Evolutionary conservation across 2,888 invertebrate species (phyloP), one percentile per base, ranked within the genome.

Genomic region (Stenotaenia linearis): DNA sequence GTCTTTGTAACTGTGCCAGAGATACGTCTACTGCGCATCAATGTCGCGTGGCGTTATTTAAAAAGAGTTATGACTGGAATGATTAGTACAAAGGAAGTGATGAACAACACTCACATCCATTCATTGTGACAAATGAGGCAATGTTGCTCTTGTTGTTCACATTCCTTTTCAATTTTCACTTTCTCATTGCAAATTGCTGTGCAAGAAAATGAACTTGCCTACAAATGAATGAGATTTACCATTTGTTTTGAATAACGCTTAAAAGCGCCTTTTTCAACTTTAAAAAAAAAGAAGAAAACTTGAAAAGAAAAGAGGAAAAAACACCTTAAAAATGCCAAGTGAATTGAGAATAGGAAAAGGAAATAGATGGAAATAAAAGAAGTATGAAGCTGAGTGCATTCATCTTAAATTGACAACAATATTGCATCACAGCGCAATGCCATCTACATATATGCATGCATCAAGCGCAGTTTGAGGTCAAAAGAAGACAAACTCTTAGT

Each of bases 71-170:
- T 61, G 23, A 28, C 23, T 10, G 15, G 61, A 61, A 61, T 61
- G 61, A 61, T 61, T 61, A 61, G 61, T 61, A 61, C 61, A 61
- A 61, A 61, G 61, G 61, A 61, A 61, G 61, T 61, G 61, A 61
- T 61, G 61, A 61, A 61, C 61, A 61, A 61, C 61, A 23, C 61
- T 61, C 61, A 61, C 61, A 61, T 28, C 61, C 23, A 61, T 61
- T 61, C 61, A 61, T 61, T 61, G 61, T 61, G 61, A 15, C 61
- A 61, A 61, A 61, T 61, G 61, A 61, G 61, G 61, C 61, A 25
- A 61, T 18, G 61, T 61, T 61, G 61, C 25, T 61, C 25, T 61
- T 61, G 61, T 61, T 56, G 56, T 56, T 61, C 61, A 15, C 61
- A 61, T 61, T 61, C 61, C 28, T 61, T 23, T 25, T 3, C 61